These are phyloP conservation scores for Sciurus niger DNA, from an alignment of 2,113 vertebrate species.

Conservation along the genomic window DNA sequence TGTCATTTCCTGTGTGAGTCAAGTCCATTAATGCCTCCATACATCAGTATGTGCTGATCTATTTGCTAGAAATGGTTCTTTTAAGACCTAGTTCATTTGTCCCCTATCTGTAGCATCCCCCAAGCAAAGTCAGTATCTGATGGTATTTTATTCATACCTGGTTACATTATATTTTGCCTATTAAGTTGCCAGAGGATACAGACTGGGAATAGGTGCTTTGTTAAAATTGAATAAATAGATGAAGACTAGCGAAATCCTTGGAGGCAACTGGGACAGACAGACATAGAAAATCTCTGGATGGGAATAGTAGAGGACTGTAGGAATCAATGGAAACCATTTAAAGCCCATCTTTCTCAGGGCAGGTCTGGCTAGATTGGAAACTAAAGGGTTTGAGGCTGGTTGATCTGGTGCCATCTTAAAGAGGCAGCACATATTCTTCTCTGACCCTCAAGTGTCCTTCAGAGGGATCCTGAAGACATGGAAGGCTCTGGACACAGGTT, in stretches of 20 bases:
- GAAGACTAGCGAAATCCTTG: neutral
- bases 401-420: neutral
- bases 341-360: neutral
- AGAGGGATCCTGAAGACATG: neutral
- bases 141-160: neutral
- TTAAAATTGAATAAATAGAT: neutral
- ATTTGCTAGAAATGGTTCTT: neutral
- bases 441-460: neutral
- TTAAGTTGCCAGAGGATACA: constrained; percentile 17
- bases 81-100: neutral
- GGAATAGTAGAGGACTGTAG: neutral
- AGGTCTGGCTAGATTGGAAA: neutral
- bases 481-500: neutral
- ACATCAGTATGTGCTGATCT: no score
- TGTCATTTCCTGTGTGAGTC: neutral
- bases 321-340: neutral
- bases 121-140: neutral
- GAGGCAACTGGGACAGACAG: neutral
- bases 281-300: neutral
- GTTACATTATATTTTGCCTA: neutral
- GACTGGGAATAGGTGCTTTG: neutral
- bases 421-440: neutral
- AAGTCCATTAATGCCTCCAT: neutral
- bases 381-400: neutral
- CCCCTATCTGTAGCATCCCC: neutral